phyloP scores from a whole-genome alignment of 2,888 invertebrate genomes.

The Notocelia uddmanniana region DNA sequence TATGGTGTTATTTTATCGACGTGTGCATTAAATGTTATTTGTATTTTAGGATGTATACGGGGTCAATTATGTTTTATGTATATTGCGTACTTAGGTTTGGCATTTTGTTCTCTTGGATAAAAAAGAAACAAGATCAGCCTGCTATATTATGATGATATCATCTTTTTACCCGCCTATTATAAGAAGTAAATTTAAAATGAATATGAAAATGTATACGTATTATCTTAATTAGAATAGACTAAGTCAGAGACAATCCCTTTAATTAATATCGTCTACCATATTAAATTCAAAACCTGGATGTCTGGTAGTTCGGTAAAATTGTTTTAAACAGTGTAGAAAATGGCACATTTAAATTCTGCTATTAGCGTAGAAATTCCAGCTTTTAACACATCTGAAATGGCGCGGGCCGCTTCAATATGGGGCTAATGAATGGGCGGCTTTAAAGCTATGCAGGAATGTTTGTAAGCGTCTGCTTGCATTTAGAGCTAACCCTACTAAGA shows the following conservation, averaged over 20 bases:
- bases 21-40: too few relatives aligned
- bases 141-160: too few relatives aligned
- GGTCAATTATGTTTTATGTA: too few relatives aligned
- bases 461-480: slow-evolving; percentile 45
- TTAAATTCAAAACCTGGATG: neutral
- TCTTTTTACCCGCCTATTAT: too few relatives aligned
- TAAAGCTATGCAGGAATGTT: slow-evolving; percentile 53
- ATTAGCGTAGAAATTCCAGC: slow-evolving; percentile 16
- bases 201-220: neutral
- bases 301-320: too few relatives aligned
- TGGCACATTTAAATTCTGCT: slow-evolving; percentile 4
- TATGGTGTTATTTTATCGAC: too few relatives aligned
- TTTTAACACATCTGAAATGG: slow-evolving; percentile 36
- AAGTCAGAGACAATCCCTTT: neutral
- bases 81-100: too few relatives aligned
- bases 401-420: slow-evolving; percentile 52
- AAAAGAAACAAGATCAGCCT: neutral
- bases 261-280: too few relatives aligned
- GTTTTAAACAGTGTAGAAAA: neutral
- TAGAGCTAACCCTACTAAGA: slow-evolving; percentile 45
- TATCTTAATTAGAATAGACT: neutral
- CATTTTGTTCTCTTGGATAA: neutral
- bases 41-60: neutral
- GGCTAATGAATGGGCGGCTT: slow-evolving; percentile 57
- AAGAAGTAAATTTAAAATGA: neutral